Conservation (phyloP, 2,888 invertebrate genomes). For the Drepana falcataria region DNA sequence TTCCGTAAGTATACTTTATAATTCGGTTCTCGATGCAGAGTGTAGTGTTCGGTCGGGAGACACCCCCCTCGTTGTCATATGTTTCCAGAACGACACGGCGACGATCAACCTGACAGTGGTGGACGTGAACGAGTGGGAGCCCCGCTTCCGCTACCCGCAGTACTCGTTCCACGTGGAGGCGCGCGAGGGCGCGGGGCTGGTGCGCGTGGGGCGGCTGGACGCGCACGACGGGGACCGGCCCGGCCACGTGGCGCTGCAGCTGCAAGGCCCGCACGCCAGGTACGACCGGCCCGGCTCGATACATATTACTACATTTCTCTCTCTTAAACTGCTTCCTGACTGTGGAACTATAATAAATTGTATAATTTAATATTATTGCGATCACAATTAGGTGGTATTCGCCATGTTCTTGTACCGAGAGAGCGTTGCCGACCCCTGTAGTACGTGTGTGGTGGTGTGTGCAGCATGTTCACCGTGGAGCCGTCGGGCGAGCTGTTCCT, state of each 20-base stretch:
- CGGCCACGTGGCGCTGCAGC: conserved; percentile 82
- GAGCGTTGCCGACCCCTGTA: no score
- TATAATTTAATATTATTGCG: no score
- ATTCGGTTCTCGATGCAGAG: no score
- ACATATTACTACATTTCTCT: background rate
- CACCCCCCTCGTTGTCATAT: background rate
- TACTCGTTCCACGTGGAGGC: conserved; percentile 86
- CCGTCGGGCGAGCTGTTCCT: conserved; percentile 83
- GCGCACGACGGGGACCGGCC: conserved; percentile 92
- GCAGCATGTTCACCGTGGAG: conserved; percentile 81
- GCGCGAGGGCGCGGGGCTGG: conserved; percentile 35
- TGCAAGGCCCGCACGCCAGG: background rate
- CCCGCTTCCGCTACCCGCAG: conserved; percentile 90
- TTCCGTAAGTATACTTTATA: conserved; percentile 71
- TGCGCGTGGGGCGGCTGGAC: conserved; percentile 83
- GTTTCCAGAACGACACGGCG: conserved; percentile 88
- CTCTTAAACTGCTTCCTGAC: no score
- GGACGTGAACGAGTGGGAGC: conserved; percentile 96
- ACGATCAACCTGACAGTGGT: conserved; percentile 88
- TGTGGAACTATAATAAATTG: no score
- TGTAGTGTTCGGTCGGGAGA: no score
- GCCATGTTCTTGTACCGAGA: no score
- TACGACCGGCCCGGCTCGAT: conserved; percentile 15
- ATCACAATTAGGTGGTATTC: no score
- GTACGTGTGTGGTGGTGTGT: background rate